A percentile compares a stretch with the other conserved stretches of the same genome.
Evolutionary conservation across 2,888 invertebrate species (phyloP).

Genomic region (Pilophorus perplexus): DNA sequence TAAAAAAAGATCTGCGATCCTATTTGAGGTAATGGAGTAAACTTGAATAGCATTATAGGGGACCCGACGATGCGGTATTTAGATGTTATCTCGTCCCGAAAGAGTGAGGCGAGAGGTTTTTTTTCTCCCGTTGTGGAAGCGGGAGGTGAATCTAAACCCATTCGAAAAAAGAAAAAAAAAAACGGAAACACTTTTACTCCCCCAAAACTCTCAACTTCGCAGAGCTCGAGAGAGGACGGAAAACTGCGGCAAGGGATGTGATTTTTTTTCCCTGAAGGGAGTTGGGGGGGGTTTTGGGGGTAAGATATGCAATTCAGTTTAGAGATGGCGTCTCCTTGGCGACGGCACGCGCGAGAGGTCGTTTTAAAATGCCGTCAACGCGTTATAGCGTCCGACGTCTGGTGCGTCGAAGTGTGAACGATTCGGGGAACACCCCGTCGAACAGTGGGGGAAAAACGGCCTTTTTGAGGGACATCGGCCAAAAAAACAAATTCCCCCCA

Average conservation of each 20-base stretch:
- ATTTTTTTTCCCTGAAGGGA: no score
- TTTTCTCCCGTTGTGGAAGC: neutral
- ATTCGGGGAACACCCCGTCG: no score
- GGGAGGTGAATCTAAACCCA: neutral
- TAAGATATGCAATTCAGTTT: constrained; percentile 15
- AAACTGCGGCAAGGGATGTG: neutral
- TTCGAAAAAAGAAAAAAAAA: neutral
- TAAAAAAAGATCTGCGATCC: constrained; percentile 28
- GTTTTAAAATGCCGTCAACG: no score
- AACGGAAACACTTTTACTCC: neutral
- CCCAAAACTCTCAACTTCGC: neutral
- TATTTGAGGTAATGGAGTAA: constrained; percentile 38
- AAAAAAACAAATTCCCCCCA: no score
- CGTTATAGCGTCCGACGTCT: no score
- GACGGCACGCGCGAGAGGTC: constrained; percentile 21
- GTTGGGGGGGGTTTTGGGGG: neutral
- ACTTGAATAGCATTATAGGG: constrained; percentile 34
- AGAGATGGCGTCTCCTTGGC: constrained; percentile 17
- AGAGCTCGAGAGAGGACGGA: neutral
- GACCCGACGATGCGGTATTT: constrained; percentile 25
- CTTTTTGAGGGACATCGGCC: no score
- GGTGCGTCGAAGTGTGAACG: no score
- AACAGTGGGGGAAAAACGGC: no score
- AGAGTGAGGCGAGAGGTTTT: constrained; percentile 13
- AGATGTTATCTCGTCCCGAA: constrained; percentile 27